These are phyloP conservation scores for Neolamprologus sp. DNA, from an alignment of 2,113 vertebrate species.

Conservation along the genomic window DNA sequence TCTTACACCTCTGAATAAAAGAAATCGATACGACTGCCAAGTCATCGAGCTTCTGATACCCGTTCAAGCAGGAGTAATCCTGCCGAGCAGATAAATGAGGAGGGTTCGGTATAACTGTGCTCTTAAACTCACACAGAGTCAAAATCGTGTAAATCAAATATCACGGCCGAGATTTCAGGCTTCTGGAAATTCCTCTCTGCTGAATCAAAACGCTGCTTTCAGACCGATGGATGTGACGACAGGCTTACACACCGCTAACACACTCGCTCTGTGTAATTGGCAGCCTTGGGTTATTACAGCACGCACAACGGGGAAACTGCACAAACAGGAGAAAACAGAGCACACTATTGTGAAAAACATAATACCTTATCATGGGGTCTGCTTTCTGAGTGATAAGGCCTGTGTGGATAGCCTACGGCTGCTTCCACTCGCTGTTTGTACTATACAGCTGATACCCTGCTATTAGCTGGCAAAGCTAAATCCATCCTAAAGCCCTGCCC, in stretches of 20 bases:
- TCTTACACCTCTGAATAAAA: background rate
- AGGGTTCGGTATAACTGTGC: background rate
- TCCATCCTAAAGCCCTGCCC: slow-evolving; percentile 29
- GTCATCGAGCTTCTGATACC: background rate
- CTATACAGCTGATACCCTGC: slow-evolving; percentile 33
- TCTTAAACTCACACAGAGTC: background rate
- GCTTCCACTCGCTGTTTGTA: slow-evolving; percentile 24
- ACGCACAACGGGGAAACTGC: slow-evolving; percentile 25
- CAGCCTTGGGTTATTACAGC: slow-evolving; percentile 37
- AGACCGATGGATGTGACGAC: background rate
- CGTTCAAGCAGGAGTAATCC: background rate
- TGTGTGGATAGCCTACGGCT: slow-evolving; percentile 36
- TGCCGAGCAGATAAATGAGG: background rate
- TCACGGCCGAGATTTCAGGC: background rate
- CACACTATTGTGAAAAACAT: slow-evolving; percentile 47
- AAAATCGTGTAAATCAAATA: background rate
- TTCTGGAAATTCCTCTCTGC: slow-evolving; percentile 8
- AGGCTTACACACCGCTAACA: slow-evolving; percentile 21
- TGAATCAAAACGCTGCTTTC: background rate
- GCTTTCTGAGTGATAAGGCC: slow-evolving; percentile 53
- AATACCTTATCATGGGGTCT: slow-evolving; percentile 49
- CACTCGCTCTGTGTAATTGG: slow-evolving; percentile 21
- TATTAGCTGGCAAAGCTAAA: slow-evolving; percentile 51
- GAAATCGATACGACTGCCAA: background rate
- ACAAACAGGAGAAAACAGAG: slow-evolving; percentile 44